phyloP scores from a whole-genome alignment of 64 coral and sea anemone species.

The Acropora yongei region DNA sequence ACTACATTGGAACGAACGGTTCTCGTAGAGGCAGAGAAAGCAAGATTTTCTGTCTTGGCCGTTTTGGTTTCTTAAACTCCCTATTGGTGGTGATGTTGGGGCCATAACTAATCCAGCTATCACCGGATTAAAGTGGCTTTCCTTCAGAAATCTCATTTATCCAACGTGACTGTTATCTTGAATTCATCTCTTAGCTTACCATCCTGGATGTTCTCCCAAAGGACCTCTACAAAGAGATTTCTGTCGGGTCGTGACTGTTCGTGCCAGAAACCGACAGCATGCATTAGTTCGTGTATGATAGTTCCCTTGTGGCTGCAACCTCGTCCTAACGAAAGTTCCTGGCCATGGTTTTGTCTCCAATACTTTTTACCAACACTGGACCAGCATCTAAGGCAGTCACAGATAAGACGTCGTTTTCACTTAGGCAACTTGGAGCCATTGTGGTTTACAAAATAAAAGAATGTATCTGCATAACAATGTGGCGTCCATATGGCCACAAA shows the following conservation, averaged over 20 bases:
- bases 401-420: background rate
- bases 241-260: conserved; percentile 50
- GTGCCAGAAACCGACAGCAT: conserved; percentile 86
- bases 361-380: conserved; percentile 78
- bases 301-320: conserved; percentile 67
- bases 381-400: conserved; percentile 46
- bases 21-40: too few species aligned
- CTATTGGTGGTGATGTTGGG: too few species aligned
- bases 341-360: conserved; percentile 65
- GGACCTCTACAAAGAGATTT: conserved; percentile 64
- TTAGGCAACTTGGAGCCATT: too few species aligned
- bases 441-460: too few species aligned
- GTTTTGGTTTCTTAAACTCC: background rate
- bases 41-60: too few species aligned
- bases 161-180: too few species aligned
- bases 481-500: too few species aligned
- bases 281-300: conserved; percentile 89
- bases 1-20: too few species aligned
- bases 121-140: too few species aligned
- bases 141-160: too few species aligned
- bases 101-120: too few species aligned
- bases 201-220: conserved; percentile 83
- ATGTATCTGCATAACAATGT: too few species aligned
- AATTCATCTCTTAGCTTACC: conserved; percentile 18
- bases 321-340: conserved; percentile 74